Conservation (phyloP, 2,797 vertebrate species). For the Poecilia picta region DNA sequence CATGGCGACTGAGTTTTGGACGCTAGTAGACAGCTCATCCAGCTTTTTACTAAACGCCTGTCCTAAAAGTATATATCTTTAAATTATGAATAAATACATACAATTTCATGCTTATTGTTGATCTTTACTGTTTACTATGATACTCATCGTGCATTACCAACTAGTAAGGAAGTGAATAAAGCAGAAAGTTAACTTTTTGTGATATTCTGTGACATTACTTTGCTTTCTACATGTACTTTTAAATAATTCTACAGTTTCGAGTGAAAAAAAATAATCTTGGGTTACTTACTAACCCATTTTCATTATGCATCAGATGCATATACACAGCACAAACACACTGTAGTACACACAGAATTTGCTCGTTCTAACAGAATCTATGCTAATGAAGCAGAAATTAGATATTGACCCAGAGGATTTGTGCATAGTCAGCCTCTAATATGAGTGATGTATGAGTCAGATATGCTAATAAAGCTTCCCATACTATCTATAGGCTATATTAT, state of each 20-base stretch:
- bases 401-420: conserved; percentile 64
- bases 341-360: background rate
- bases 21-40: too few species aligned
- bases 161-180: background rate
- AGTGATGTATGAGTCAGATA: conserved; percentile 65
- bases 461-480: conserved; percentile 47
- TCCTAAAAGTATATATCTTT: too few species aligned
- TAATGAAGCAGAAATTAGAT: conserved; percentile 64
- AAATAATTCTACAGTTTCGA: background rate
- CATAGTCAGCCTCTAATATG: conserved; percentile 61
- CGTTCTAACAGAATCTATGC: conserved; percentile 3
- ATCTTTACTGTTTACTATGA: background rate
- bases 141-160: background rate
- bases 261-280: background rate
- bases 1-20: too few species aligned
- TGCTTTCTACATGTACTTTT: background rate
- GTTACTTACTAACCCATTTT: background rate
- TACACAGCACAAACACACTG: background rate
- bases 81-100: too few species aligned
- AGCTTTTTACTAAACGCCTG: too few species aligned
- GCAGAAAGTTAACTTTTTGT: background rate
- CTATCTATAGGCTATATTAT: too few species aligned
- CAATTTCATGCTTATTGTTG: too few species aligned
- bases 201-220: background rate
- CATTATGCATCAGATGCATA: background rate